Evolutionary conservation across 2,888 invertebrate species (phyloP).

Genomic region (Melieria omissa): DNA sequence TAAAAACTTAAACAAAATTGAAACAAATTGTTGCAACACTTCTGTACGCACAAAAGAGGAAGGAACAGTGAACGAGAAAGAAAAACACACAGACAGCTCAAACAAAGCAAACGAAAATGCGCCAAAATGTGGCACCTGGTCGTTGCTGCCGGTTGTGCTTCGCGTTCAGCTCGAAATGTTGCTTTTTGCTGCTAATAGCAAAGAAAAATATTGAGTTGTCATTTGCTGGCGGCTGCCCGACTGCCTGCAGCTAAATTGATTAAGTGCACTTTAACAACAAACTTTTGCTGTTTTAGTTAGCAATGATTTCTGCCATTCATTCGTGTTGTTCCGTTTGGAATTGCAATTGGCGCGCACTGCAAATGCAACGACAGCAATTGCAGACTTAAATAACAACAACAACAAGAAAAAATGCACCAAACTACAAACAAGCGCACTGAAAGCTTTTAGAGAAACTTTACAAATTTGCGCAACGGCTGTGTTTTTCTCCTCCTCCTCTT

Average conservation of each 20-base stretch:
- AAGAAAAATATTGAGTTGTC: constrained; percentile 29
- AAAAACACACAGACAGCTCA: background rate
- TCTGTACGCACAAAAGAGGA: background rate
- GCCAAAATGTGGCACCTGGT: background rate
- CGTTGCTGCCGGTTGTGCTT: too few relatives aligned
- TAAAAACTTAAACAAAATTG: constrained; percentile 4
- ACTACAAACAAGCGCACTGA: constrained; percentile 1
- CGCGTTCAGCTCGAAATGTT: constrained; percentile 9
- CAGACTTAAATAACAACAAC: background rate
- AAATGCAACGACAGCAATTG: background rate
- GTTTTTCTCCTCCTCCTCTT: background rate
- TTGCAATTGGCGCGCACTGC: background rate
- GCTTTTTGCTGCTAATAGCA: constrained; percentile 20
- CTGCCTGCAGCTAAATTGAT: constrained; percentile 57
- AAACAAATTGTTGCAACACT: background rate
- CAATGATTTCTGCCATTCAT: constrained; percentile 19
- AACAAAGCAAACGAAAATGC: background rate
- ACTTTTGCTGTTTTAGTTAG: constrained; percentile 47
- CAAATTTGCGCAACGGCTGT: constrained; percentile 3
- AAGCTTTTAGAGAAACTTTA: constrained; percentile 26
- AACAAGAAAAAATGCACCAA: constrained; percentile 16
- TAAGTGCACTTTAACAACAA: constrained; percentile 65
- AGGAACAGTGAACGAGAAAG: background rate
- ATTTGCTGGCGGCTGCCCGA: constrained; percentile 13
- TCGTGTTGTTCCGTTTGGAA: constrained; percentile 19